A percentile compares a stretch with the other conserved stretches of the same genome.
Conservation (phyloP, 2,113 vertebrate species). For the Pluvianellus socialis region DNA sequence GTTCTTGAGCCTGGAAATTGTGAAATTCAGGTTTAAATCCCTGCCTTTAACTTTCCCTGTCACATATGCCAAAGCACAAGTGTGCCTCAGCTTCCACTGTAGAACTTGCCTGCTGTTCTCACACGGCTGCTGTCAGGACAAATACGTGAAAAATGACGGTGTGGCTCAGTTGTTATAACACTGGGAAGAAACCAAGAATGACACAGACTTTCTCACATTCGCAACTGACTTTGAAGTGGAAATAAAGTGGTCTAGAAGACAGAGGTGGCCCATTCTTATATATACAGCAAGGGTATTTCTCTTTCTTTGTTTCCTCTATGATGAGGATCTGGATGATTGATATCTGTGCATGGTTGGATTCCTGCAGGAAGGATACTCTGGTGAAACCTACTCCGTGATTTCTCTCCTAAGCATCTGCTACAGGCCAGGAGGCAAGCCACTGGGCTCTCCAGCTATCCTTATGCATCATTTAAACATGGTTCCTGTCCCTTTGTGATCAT, state of each 20-base stretch:
- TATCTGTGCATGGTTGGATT: background rate
- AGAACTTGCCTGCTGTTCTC: constrained; percentile 16
- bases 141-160: background rate
- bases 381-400: background rate
- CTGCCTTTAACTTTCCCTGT: constrained; percentile 22
- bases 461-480: background rate
- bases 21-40: background rate
- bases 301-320: background rate
- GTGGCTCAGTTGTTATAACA: background rate
- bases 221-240: background rate
- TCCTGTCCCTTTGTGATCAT: background rate
- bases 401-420: background rate
- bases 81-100: background rate
- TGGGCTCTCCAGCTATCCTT: background rate
- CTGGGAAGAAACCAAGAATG: background rate
- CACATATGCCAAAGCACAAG: background rate
- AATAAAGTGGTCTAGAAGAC: background rate
- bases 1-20: background rate
- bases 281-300: background rate
- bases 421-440: background rate
- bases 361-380: background rate
- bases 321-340: background rate
- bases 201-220: background rate
- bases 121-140: background rate
- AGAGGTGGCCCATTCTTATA: background rate